Evolutionary conservation across 2,113 vertebrate genomes (phyloP).

Genomic region (Emydura subglobosa): DNA sequence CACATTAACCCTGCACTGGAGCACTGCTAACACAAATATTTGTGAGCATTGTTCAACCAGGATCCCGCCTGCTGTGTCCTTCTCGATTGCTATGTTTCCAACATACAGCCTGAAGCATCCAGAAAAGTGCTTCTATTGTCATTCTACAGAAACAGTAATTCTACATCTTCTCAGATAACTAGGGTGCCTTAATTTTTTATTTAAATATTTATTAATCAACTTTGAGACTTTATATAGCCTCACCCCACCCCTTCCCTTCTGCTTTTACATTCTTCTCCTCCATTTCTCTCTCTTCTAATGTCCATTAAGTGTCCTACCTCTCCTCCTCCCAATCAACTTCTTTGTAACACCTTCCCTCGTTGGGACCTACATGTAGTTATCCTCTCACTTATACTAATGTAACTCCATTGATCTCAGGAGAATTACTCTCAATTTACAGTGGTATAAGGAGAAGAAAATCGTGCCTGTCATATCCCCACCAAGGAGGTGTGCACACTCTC

Average conservation of each 20-base stretch:
- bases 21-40: background rate
- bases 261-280: background rate
- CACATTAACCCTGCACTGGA: background rate
- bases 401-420: conserved; percentile 32
- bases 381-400: background rate
- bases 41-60: background rate
- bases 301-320: conserved; percentile 1
- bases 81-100: background rate
- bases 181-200: conserved; percentile 43
- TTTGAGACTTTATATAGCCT: conserved; percentile 24
- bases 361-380: background rate
- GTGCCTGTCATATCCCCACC: conserved; percentile 21
- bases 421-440: conserved; percentile 1
- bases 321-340: background rate
- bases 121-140: conserved; percentile 47
- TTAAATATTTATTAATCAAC: conserved; percentile 59
- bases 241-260: background rate
- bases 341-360: conserved; percentile 11
- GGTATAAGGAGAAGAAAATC: conserved; percentile 25
- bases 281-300: background rate
- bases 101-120: conserved; percentile 7
- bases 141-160: background rate
- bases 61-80: background rate
- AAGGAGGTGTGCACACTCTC: background rate
- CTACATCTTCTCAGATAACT: conserved; percentile 28